Evolutionary conservation across 1,140 invertebrate species (phyloP).

Genomic region (Drosophila ironensis): DNA sequence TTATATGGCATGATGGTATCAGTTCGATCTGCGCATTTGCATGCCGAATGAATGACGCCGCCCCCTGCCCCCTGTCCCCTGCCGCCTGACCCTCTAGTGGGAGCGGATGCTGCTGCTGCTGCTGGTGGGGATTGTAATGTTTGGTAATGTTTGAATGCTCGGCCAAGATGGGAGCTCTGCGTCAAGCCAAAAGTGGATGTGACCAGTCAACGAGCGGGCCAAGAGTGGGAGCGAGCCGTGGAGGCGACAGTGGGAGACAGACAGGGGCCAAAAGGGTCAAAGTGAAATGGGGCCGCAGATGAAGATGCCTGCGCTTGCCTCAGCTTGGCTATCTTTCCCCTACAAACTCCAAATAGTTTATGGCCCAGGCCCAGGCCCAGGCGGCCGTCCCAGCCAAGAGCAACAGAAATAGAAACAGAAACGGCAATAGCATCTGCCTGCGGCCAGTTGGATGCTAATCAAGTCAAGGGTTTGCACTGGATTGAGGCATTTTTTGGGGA

Average conservation of each 20-base stretch:
- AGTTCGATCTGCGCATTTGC: conserved; percentile 78
- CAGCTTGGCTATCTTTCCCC: conserved; percentile 18
- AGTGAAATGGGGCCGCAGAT: conserved; percentile 49
- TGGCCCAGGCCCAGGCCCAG: conserved; percentile 17
- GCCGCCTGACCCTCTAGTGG: neutral
- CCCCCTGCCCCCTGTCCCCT: neutral
- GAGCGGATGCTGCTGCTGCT: conserved; percentile 3
- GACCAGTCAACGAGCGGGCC: conserved; percentile 32
- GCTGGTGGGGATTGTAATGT: conserved; percentile 41
- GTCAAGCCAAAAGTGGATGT: conserved; percentile 66
- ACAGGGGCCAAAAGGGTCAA: conserved; percentile 48
- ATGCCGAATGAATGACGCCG: conserved; percentile 71
- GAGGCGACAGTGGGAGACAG: neutral
- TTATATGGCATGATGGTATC: conserved; percentile 71
- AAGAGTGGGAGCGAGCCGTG: neutral
- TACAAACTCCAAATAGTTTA: conserved; percentile 42
- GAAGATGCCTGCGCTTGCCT: conserved; percentile 24
- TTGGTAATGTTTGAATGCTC: conserved; percentile 57
- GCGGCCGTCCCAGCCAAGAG: no score
- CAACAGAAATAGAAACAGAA: no score
- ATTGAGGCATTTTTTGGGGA: conserved; percentile 20
- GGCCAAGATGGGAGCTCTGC: conserved; percentile 64
- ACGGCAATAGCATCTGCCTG: conserved; percentile 13
- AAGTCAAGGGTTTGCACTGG: conserved; percentile 33
- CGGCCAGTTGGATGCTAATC: conserved; percentile 37